Conservation (phyloP, 1,140 invertebrate genomes). For the Cydia splendana region DNA sequence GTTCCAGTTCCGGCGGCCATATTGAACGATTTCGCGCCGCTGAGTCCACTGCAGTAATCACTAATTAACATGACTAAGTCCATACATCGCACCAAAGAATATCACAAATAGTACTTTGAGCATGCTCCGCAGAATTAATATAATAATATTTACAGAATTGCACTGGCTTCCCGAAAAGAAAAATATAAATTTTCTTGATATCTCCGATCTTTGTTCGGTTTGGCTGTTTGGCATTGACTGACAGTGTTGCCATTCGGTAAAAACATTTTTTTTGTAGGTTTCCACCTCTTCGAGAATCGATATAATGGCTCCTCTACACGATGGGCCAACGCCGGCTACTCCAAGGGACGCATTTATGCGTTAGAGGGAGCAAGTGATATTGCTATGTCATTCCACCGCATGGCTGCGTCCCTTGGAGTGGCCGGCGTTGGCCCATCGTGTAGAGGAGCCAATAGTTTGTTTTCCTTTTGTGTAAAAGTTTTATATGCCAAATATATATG, state of each 20-base stretch:
- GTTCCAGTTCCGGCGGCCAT: constrained; percentile 58
- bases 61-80: constrained; percentile 25
- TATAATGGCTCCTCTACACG: no score
- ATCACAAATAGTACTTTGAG: constrained; percentile 2
- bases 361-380: no score
- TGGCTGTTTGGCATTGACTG: constrained; percentile 28
- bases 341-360: no score
- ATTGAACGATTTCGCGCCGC: constrained; percentile 51
- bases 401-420: no score
- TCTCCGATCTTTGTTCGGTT: constrained; percentile 31
- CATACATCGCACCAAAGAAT: constrained; percentile 11
- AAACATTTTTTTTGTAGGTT: background rate
- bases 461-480: background rate
- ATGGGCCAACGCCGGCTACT: no score
- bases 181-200: background rate
- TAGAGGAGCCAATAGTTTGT: no score
- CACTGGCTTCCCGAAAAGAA: background rate
- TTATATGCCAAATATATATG: no score
- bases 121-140: background rate
- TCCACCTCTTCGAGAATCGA: background rate
- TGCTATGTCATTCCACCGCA: no score
- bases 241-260: background rate
- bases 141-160: constrained; percentile 17
- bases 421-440: no score
- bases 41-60: constrained; percentile 38